A percentile compares a stretch with the other conserved stretches of the same genome.
These are phyloP conservation scores for Chroicocephalus ridibundus DNA, from an alignment of 2,113 vertebrate species.

Conservation along the genomic window DNA sequence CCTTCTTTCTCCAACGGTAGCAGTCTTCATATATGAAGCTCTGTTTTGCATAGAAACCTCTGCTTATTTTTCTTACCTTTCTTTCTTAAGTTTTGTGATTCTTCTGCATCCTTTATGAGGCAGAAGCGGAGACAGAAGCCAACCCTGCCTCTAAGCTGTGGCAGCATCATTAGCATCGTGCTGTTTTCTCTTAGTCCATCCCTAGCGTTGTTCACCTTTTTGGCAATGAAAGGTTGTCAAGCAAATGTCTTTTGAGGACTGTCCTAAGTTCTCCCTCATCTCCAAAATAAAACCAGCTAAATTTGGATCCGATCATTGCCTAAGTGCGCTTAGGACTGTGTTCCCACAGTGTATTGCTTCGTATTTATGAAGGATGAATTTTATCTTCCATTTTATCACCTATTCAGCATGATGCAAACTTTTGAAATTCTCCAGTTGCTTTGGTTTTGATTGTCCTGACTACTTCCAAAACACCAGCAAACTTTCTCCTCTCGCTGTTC, in stretches of 20 bases:
- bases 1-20: neutral
- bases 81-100: neutral
- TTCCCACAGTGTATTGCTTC: neutral
- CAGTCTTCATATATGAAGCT: neutral
- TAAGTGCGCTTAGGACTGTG: fast-evolving
- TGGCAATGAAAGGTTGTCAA: neutral
- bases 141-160: neutral
- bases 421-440: neutral
- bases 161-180: neutral
- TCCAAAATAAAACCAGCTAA: neutral
- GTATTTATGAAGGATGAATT: neutral
- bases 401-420: neutral
- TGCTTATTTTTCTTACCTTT: neutral
- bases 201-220: neutral
- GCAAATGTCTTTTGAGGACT: neutral
- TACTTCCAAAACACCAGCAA: neutral
- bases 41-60: neutral
- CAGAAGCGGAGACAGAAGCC: neutral
- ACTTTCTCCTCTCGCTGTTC: neutral
- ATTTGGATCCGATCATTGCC: neutral
- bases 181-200: neutral
- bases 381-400: neutral
- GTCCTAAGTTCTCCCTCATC: neutral
- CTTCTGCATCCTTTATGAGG: neutral
- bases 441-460: neutral